phyloP scores from a whole-genome alignment of 2,888 invertebrate genomes.

The Heteropelma amictum region DNA sequence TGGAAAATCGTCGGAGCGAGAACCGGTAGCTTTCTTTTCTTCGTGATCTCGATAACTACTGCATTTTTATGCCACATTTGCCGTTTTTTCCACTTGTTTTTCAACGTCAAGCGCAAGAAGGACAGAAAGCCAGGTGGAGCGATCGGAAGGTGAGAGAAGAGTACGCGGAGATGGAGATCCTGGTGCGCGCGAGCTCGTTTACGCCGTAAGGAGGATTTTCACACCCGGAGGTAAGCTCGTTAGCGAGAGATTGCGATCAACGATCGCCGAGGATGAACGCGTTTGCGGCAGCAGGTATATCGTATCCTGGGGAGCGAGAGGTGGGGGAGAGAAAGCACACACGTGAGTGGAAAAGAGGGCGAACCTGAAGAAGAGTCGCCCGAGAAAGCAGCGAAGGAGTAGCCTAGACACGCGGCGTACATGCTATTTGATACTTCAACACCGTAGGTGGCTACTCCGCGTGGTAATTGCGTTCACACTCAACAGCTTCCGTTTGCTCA shows the following conservation, averaged over 20 bases:
- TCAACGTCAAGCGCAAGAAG: conserved; percentile 13
- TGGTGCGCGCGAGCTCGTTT: conserved; percentile 39
- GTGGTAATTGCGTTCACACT: conserved; percentile 75
- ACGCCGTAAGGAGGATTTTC: conserved; percentile 70
- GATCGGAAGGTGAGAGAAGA: not conserved
- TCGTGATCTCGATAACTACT: conserved; percentile 9
- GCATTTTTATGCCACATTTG: conserved; percentile 22
- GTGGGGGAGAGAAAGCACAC: conserved; percentile 33
- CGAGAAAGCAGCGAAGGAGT: conserved; percentile 41
- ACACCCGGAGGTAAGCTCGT: conserved; percentile 74
- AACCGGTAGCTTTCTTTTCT: conserved; percentile 40
- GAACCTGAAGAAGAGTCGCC: conserved; percentile 22
- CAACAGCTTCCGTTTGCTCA: conserved; percentile 64
- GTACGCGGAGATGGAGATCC: conserved; percentile 42
- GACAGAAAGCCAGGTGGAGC: not conserved
- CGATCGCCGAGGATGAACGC: conserved; percentile 76
- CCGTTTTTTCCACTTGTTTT: conserved; percentile 20
- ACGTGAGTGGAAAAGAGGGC: conserved; percentile 50
- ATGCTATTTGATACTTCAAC: conserved; percentile 73
- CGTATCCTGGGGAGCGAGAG: not conserved
- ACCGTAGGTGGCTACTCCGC: conserved; percentile 71
- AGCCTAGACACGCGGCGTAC: conserved; percentile 65
- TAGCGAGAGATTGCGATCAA: conserved; percentile 75
- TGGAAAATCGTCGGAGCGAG: conserved; percentile 25
- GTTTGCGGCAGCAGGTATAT: conserved; percentile 65